Conservation (phyloP, 2,888 invertebrate species). For the Buathra laborator region DNA sequence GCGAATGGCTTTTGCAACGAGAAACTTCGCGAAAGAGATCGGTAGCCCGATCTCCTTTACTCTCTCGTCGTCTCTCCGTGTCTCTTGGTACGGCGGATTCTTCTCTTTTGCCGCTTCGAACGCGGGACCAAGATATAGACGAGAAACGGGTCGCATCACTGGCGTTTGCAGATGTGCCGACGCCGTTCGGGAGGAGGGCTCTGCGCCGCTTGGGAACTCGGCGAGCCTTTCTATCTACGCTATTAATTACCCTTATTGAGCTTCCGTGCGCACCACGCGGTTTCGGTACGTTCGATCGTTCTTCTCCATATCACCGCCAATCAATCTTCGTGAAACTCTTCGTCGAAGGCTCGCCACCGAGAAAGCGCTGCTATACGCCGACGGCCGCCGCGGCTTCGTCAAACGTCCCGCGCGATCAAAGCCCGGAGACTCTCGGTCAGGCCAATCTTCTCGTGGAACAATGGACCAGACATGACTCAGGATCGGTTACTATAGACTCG, state of each 20-base stretch:
- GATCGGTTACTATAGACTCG: slow-evolving; percentile 71
- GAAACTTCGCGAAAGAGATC: slow-evolving; percentile 31
- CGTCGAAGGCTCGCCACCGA: slow-evolving; percentile 48
- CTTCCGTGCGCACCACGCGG: slow-evolving; percentile 79
- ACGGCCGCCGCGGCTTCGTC: slow-evolving; percentile 77
- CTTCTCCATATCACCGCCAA: slow-evolving; percentile 82
- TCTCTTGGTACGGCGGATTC: neutral
- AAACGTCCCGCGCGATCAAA: slow-evolving; percentile 76
- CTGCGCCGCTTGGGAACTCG: slow-evolving; percentile 39
- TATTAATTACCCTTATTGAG: slow-evolving; percentile 84
- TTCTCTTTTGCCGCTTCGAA: neutral
- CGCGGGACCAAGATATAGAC: slow-evolving; percentile 5
- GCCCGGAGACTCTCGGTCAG: slow-evolving; percentile 69
- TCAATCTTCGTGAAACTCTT: slow-evolving; percentile 80
- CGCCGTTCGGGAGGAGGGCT: slow-evolving; percentile 30
- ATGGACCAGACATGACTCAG: slow-evolving; percentile 80
- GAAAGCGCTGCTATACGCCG: slow-evolving; percentile 8
- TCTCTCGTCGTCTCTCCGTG: slow-evolving; percentile 32
- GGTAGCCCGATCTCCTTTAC: slow-evolving; percentile 13
- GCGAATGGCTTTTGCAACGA: neutral
- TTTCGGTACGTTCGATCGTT: slow-evolving; percentile 42
- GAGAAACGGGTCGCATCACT: slow-evolving; percentile 28
- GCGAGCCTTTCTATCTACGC: slow-evolving; percentile 56
- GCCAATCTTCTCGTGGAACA: slow-evolving; percentile 81
- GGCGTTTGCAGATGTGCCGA: slow-evolving; percentile 17